Percentiles rank a stretch among this genome's conserved stretches.
phyloP scores from a whole-genome alignment of 1,140 invertebrate species.

The Pectinophora gossypiella region DNA sequence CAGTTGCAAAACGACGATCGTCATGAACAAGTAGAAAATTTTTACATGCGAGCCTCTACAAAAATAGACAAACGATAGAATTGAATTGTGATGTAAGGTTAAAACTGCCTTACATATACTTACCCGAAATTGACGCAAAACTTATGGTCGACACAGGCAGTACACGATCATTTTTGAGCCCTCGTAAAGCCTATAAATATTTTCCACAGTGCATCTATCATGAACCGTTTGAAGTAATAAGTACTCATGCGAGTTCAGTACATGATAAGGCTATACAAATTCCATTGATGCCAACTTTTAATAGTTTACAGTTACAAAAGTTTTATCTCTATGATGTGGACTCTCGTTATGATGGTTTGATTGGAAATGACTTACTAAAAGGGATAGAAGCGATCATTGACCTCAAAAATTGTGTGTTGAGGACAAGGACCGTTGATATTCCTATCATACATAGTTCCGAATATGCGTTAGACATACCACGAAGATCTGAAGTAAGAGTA shows the following conservation, averaged over 20 bases:
- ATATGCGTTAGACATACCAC: background rate
- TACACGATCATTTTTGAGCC: background rate
- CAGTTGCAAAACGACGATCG: no score
- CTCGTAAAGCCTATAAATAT: background rate
- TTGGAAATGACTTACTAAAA: background rate
- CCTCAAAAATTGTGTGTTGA: background rate
- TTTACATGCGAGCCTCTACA: no score
- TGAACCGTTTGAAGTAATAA: background rate
- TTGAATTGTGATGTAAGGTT: background rate
- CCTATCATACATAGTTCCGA: background rate
- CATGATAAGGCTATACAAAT: background rate
- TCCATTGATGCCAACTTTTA: background rate
- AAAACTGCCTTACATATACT: background rate
- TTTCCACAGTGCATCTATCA: background rate
- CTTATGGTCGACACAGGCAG: background rate
- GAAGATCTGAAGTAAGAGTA: background rate
- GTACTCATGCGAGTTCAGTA: background rate
- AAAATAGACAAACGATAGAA: background rate
- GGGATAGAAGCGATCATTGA: background rate
- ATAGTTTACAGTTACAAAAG: background rate
- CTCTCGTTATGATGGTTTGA: background rate
- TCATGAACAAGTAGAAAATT: no score
- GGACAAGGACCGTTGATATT: background rate
- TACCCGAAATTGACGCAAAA: background rate
- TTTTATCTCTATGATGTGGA: background rate